Conservation (phyloP, 2,888 invertebrate genomes). For the Xanthorhoe spadicearia region DNA sequence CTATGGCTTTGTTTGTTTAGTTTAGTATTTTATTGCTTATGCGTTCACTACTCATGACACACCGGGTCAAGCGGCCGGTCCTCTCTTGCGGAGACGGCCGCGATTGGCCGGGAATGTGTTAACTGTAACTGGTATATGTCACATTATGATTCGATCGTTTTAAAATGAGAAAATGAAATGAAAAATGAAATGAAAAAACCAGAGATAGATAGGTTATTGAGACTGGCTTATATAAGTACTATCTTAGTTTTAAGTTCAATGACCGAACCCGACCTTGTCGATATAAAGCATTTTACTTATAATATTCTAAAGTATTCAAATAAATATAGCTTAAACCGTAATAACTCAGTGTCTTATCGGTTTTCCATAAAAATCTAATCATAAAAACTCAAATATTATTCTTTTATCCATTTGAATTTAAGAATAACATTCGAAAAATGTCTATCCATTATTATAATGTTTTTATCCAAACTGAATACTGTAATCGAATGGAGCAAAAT, state of each 20-base stretch:
- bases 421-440: slow-evolving; percentile 17
- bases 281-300: background rate
- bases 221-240: too few relatives aligned
- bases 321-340: background rate
- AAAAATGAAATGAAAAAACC: too few relatives aligned
- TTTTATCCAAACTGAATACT: slow-evolving; percentile 47
- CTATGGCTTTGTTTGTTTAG: background rate
- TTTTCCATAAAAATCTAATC: slow-evolving; percentile 14
- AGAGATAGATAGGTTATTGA: too few relatives aligned
- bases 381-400: slow-evolving; percentile 11
- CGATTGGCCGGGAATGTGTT: too few relatives aligned
- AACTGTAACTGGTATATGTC: too few relatives aligned
- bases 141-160: too few relatives aligned
- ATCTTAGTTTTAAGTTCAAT: too few relatives aligned
- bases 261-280: background rate
- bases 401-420: background rate
- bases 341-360: background rate
- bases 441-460: slow-evolving; percentile 34
- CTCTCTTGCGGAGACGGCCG: too few relatives aligned
- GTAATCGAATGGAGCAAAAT: slow-evolving; percentile 42
- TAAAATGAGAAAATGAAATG: too few relatives aligned
- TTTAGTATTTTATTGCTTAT: too few relatives aligned
- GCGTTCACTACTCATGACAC: too few relatives aligned
- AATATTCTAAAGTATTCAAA: background rate
- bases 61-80: too few relatives aligned